Conservation (phyloP, 2,888 invertebrate genomes). For the Metopia argyrocephala region DNA sequence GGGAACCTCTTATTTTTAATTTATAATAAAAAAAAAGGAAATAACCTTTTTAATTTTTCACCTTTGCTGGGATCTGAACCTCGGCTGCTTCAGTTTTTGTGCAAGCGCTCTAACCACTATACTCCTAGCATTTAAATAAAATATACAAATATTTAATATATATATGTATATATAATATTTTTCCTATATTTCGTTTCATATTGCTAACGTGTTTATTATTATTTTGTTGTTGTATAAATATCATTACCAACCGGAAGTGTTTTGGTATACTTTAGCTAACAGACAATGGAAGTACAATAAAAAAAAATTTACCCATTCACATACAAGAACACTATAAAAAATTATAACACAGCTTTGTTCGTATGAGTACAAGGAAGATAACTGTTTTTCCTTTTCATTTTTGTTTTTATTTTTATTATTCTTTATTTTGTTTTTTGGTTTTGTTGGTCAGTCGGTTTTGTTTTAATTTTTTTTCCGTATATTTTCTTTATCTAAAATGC, state of each 20-base stretch:
- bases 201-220: background rate
- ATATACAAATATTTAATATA: too few relatives aligned
- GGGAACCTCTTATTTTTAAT: too few relatives aligned
- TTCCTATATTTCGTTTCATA: slow-evolving; percentile 26
- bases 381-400: slow-evolving; percentile 6
- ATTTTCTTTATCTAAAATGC: slow-evolving; percentile 19
- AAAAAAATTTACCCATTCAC: background rate
- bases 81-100: too few relatives aligned
- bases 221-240: slow-evolving; percentile 37
- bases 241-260: slow-evolving; percentile 52
- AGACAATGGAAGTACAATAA: too few relatives aligned
- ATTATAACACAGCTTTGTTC: too few relatives aligned
- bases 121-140: too few relatives aligned
- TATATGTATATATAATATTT: slow-evolving; percentile 16
- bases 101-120: too few relatives aligned
- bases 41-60: too few relatives aligned
- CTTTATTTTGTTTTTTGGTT: background rate
- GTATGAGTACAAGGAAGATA: slow-evolving; percentile 1
- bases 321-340: too few relatives aligned
- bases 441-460: too few relatives aligned
- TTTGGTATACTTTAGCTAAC: slow-evolving; percentile 44
- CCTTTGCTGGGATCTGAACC: too few relatives aligned
- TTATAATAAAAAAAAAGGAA: too few relatives aligned
- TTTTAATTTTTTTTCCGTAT: background rate
- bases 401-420: slow-evolving; percentile 27